A percentile compares a stretch with the other conserved stretches of the same genome.
phyloP scores from a whole-genome alignment of 2,797 vertebrate genomes.

The Moxostoma hubbsi region DNA sequence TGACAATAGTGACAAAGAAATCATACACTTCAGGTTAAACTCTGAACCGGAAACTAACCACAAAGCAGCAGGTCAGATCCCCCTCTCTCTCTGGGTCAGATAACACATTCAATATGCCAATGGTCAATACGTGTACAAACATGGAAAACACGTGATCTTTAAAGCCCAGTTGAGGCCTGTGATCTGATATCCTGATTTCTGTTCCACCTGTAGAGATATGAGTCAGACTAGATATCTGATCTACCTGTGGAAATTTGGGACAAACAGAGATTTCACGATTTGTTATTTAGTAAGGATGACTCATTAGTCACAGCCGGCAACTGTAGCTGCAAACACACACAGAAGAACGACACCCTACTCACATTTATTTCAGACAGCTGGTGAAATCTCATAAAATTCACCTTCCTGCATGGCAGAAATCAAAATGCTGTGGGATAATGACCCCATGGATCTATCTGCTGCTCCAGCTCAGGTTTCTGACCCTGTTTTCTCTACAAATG shows the following conservation, averaged over 20 bases:
- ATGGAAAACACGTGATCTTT: constrained; percentile 26
- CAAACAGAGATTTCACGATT: constrained; percentile 22
- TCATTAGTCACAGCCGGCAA: constrained; percentile 15
- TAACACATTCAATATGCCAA: neutral
- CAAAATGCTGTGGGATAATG: constrained; percentile 30
- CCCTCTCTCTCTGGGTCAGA: constrained; percentile 14
- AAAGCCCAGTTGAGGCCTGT: constrained; percentile 6
- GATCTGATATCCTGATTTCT: constrained; percentile 36
- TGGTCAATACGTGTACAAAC: neutral
- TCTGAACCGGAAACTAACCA: neutral
- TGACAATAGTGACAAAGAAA: too few species aligned
- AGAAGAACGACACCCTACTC: constrained; percentile 8
- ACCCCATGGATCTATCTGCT: constrained; percentile 17
- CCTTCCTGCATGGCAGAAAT: constrained; percentile 13
- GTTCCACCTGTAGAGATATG: constrained; percentile 22
- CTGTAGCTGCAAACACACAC: constrained; percentile 6
- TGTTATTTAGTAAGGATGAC: constrained; percentile 34
- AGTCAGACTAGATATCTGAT: constrained; percentile 20
- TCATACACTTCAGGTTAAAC: neutral
- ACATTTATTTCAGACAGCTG: neutral
- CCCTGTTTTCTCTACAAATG: neutral
- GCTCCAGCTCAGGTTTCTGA: constrained; percentile 17
- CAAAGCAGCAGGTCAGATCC: constrained; percentile 21
- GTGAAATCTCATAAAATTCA: constrained; percentile 18
- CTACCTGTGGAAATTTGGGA: constrained; percentile 17